Percentiles rank a stretch among this genome's conserved stretches.
phyloP scores from a whole-genome alignment of 2,113 vertebrate genomes.

The Corythoichthys haematopterus region DNA sequence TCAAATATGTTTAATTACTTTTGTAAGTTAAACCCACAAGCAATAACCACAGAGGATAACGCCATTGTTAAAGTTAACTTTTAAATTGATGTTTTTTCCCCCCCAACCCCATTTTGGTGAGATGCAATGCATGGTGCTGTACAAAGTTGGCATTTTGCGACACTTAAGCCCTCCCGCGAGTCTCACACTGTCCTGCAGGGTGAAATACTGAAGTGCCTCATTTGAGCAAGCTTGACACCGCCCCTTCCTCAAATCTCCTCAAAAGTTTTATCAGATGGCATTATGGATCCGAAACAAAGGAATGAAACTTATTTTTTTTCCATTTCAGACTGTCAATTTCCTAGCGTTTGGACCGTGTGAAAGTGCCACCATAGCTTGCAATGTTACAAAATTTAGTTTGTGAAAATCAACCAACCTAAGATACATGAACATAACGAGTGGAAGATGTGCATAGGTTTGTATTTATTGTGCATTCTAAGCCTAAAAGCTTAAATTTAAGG shows the following conservation, averaged over 20 bases:
- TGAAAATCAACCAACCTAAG: not conserved
- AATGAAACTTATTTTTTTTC: slow-evolving; percentile 16
- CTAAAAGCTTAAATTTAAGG: slow-evolving; percentile 24
- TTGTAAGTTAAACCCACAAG: slow-evolving; percentile 17
- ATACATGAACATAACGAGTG: slow-evolving; percentile 40
- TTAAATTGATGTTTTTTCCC: slow-evolving; percentile 12
- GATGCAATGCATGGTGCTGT: slow-evolving; percentile 67
- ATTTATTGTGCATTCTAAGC: slow-evolving; percentile 48
- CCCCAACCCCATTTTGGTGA: slow-evolving; percentile 37
- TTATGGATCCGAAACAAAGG: slow-evolving; percentile 22
- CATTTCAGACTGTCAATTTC: slow-evolving; percentile 18
- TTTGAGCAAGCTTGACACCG: slow-evolving; percentile 55
- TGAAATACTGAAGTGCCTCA: slow-evolving; percentile 74
- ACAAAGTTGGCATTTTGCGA: slow-evolving; percentile 48
- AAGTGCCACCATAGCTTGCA: slow-evolving; percentile 15
- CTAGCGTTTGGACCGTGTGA: slow-evolving; percentile 24
- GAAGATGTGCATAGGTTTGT: slow-evolving; percentile 46
- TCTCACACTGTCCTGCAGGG: slow-evolving; percentile 61
- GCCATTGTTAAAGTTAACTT: not conserved
- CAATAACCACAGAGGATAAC: slow-evolving; percentile 42
- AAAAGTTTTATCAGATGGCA: slow-evolving; percentile 45
- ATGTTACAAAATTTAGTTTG: not conserved
- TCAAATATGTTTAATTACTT: not conserved
- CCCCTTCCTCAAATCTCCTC: slow-evolving; percentile 24
- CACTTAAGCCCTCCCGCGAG: slow-evolving; percentile 40